Percentiles rank a stretch among this genome's conserved stretches.
Conservation (phyloP, 2,113 vertebrate species). For the Gobiocypris rarus region DNA sequence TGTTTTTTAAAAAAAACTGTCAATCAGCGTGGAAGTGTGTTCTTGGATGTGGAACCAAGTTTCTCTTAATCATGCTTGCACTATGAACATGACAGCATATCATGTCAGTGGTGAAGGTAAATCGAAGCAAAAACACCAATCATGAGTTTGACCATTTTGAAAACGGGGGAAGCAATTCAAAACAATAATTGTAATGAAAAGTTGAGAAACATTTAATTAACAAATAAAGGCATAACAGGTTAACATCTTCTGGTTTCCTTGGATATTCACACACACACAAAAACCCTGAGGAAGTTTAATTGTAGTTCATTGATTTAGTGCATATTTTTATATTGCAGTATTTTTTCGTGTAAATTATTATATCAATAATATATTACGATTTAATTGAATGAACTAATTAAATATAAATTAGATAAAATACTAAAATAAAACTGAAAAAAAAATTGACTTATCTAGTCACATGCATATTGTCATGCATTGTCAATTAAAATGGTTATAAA, state of each 20-base stretch:
- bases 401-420: background rate
- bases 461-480: background rate
- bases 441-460: background rate
- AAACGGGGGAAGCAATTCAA: background rate
- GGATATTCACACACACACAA: background rate
- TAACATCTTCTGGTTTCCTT: background rate
- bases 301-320: background rate
- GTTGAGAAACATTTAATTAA: no score
- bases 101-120: constrained; percentile 2
- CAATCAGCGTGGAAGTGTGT: background rate
- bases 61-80: background rate
- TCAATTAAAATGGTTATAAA: background rate
- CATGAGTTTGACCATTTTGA: background rate
- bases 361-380: background rate
- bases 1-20: background rate
- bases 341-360: background rate
- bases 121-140: background rate
- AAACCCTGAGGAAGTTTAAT: background rate
- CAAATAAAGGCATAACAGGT: no score
- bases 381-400: background rate
- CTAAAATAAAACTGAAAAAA: background rate
- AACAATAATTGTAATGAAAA: background rate
- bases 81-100: background rate
- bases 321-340: background rate
- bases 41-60: background rate